A percentile compares a stretch with the other conserved stretches of the same genome.
These are phyloP conservation scores for Ceyx erithaca DNA, from an alignment of 2,797 vertebrate genomes.

Conservation along the genomic window DNA sequence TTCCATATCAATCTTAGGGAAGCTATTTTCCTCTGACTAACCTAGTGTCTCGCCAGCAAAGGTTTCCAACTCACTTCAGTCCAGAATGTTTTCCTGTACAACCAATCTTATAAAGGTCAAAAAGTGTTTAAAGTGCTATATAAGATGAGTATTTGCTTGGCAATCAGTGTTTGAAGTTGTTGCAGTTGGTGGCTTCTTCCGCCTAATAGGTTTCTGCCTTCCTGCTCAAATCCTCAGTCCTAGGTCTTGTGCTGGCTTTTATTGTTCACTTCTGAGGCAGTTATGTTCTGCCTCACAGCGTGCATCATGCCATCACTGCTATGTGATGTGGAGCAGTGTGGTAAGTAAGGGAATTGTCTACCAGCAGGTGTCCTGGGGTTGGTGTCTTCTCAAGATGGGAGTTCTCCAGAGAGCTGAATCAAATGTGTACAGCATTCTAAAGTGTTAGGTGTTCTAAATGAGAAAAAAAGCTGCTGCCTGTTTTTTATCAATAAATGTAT, in stretches of 20 bases:
- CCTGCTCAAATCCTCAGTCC: rapidly evolving
- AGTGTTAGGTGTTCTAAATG: not conserved
- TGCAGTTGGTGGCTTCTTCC: not conserved
- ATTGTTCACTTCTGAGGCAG: not conserved
- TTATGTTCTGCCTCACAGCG: rapidly evolving
- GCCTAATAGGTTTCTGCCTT: not conserved
- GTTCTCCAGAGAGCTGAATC: not conserved
- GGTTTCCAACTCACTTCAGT: not conserved
- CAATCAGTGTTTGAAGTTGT: not conserved
- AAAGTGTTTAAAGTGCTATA: not conserved
- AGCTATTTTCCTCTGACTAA: not conserved
- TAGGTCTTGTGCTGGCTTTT: not conserved
- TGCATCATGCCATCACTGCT: rapidly evolving
- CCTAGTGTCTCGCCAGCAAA: not conserved
- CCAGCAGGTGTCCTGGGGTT: not conserved
- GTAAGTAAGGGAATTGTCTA: not conserved
- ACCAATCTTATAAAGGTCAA: not conserved
- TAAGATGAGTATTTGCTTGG: not conserved
- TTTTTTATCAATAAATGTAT: not conserved
- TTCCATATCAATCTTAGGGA: not conserved
- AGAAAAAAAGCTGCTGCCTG: not conserved
- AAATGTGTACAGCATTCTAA: not conserved
- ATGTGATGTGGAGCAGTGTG: rapidly evolving
- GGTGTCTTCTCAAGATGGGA: not conserved
- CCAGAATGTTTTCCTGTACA: not conserved